Percentiles rank a stretch among this genome's conserved stretches.
phyloP scores from a whole-genome alignment of 1,140 invertebrate genomes.

The Nephila pilipes region DNA sequence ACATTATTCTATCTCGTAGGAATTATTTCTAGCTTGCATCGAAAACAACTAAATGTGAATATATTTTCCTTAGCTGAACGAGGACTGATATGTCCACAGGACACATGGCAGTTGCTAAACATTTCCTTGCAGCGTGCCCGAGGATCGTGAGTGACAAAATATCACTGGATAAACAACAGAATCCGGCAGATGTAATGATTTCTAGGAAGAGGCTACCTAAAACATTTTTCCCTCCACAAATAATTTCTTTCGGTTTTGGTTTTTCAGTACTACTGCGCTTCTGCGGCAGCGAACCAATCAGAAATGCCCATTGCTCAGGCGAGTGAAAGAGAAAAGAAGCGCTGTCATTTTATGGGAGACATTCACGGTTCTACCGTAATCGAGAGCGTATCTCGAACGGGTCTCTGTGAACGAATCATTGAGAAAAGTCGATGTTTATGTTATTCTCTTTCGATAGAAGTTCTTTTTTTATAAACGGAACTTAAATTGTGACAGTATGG shows the following conservation, averaged over 20 bases:
- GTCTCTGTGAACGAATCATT: neutral
- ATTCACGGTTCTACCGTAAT: neutral
- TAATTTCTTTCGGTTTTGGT: constrained; percentile 35
- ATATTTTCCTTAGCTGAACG: too few relatives aligned
- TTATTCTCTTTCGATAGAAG: neutral
- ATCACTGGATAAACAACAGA: neutral
- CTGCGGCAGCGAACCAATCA: constrained; percentile 13
- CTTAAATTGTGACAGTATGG: neutral
- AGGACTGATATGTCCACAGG: too few relatives aligned
- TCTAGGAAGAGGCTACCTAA: neutral
- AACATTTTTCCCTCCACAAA: neutral
- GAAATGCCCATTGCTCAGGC: neutral
- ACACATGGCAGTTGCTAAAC: neutral
- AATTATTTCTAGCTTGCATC: too few relatives aligned
- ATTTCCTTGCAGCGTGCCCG: neutral
- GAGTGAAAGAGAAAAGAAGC: constrained; percentile 34
- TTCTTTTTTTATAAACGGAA: neutral
- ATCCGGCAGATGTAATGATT: neutral
- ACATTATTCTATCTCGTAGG: too few relatives aligned
- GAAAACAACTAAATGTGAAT: too few relatives aligned
- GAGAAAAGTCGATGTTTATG: neutral
- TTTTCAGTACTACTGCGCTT: constrained; percentile 20
- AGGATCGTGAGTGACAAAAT: neutral
- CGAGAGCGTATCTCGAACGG: neutral
- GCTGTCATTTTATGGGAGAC: neutral